These are phyloP conservation scores for Lottia gigantea DNA, from an alignment of 2,888 invertebrate species.

Conservation along the genomic window DNA sequence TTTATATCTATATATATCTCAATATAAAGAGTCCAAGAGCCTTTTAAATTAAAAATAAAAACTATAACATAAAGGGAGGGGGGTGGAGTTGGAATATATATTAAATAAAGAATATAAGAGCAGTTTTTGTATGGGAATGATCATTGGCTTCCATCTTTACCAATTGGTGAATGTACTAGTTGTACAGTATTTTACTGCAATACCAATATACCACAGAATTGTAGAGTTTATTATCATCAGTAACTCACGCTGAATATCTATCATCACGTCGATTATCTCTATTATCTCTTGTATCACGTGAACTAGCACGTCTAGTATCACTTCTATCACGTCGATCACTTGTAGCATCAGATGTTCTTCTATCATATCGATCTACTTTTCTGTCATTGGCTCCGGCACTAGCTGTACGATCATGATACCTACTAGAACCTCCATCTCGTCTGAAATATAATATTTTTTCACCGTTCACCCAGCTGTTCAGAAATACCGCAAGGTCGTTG, in stretches of 20 bases:
- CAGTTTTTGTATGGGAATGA: too few species aligned
- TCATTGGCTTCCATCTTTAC: too few species aligned
- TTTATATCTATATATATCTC: too few species aligned
- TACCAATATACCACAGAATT: too few species aligned
- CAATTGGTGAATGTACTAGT: too few species aligned
- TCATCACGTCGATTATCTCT: conserved; percentile 30
- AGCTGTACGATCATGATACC: conserved; percentile 12
- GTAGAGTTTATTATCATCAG: too few species aligned
- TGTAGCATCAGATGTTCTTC: conserved; percentile 30
- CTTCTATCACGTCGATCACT: conserved; percentile 21
- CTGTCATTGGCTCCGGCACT: conserved; percentile 29
- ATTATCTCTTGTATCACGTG: conserved; percentile 22
- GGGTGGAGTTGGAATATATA: too few species aligned
- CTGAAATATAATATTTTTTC: conserved; percentile 5
- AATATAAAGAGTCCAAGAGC: too few species aligned
- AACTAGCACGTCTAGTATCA: conserved; percentile 18
- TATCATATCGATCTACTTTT: conserved; percentile 44
- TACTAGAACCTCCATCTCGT: conserved; percentile 6
- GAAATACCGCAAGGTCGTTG: not conserved
- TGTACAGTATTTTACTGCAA: too few species aligned
- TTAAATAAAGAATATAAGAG: too few species aligned
- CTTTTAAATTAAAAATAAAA: too few species aligned
- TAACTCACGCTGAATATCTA: conserved; percentile 31
- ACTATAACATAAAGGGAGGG: too few species aligned
- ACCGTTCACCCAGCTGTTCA: not conserved